A percentile compares a stretch with the other conserved stretches of the same genome.
These are phyloP conservation scores for Semnornis frantzii DNA, from an alignment of 2,113 vertebrate genomes.

Conservation along the genomic window DNA sequence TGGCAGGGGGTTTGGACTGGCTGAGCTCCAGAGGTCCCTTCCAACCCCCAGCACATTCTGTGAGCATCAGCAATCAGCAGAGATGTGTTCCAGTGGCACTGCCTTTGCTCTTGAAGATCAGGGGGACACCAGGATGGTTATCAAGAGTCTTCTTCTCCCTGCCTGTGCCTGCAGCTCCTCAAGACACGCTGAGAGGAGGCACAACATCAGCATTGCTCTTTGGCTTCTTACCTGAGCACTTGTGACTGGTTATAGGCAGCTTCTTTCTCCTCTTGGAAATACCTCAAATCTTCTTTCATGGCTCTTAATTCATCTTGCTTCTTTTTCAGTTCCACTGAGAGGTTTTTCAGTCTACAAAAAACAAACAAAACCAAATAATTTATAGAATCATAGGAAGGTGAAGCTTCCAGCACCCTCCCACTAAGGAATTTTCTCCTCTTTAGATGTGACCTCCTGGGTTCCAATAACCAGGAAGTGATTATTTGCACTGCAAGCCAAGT, in stretches of 20 bases:
- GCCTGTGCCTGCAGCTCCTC: not conserved
- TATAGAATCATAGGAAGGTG: no score
- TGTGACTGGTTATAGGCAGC: slow-evolving; percentile 67
- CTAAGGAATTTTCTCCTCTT: no score
- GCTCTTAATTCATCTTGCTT: slow-evolving; percentile 72
- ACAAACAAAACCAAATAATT: not conserved
- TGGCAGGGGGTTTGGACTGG: no score
- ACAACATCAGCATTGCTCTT: not conserved
- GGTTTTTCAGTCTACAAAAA: slow-evolving; percentile 68
- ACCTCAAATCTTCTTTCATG: slow-evolving; percentile 59
- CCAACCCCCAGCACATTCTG: not conserved
- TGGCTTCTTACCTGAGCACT: slow-evolving; percentile 77
- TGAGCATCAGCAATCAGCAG: not conserved
- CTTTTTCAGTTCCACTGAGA: slow-evolving; percentile 71
- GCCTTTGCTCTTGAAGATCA: not conserved
- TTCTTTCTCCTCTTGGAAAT: slow-evolving; percentile 72
- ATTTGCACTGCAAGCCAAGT: not conserved
- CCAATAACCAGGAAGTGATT: not conserved
- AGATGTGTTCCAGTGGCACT: not conserved
- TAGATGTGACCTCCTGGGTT: no score
- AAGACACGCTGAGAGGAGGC: not conserved
- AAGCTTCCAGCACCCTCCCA: no score
- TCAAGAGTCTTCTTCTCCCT: slow-evolving; percentile 33
- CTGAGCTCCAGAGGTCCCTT: no score
- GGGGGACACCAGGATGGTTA: not conserved